Conservation (phyloP, 2,888 invertebrate genomes). For the Pyralis farinalis region DNA sequence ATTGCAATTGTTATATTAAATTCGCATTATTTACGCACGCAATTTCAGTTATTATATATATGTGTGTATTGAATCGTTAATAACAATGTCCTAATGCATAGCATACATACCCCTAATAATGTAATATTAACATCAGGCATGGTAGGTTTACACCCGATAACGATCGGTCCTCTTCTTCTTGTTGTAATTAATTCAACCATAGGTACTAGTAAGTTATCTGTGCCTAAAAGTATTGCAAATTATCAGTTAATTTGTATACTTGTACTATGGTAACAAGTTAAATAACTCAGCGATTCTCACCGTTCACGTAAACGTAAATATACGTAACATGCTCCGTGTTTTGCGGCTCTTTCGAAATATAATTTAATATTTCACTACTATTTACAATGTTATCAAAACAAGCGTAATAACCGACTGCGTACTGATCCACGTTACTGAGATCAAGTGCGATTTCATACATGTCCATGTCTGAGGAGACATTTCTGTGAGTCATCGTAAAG, state of each 20-base stretch:
- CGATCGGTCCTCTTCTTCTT: constrained; percentile 42
- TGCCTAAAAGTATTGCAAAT: constrained; percentile 59
- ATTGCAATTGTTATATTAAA: background rate
- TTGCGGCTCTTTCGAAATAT: constrained; percentile 51
- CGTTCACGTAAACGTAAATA: constrained; percentile 66
- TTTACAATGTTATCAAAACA: constrained; percentile 69
- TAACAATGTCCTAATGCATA: background rate
- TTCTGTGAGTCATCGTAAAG: constrained; percentile 19
- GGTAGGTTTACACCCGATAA: constrained; percentile 71
- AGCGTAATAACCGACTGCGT: constrained; percentile 78
- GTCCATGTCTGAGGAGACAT: constrained; percentile 29
- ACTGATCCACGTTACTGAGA: constrained; percentile 60
- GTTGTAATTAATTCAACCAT: constrained; percentile 55
- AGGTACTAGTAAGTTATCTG: constrained; percentile 60
- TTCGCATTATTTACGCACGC: constrained; percentile 1
- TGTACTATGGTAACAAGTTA: constrained; percentile 11
- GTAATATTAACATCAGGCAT: constrained; percentile 62
- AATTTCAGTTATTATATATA: constrained; percentile 1
- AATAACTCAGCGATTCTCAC: constrained; percentile 43
- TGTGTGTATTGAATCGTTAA: background rate
- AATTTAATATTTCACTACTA: constrained; percentile 37
- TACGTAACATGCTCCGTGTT: constrained; percentile 56
- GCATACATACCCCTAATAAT: constrained; percentile 63
- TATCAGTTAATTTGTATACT: constrained; percentile 21
- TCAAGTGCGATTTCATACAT: constrained; percentile 67